A percentile compares a stretch with the other conserved stretches of the same genome.
These are phyloP conservation scores for Megalopta genalis DNA, from an alignment of 1,140 invertebrate species.

Conservation along the genomic window DNA sequence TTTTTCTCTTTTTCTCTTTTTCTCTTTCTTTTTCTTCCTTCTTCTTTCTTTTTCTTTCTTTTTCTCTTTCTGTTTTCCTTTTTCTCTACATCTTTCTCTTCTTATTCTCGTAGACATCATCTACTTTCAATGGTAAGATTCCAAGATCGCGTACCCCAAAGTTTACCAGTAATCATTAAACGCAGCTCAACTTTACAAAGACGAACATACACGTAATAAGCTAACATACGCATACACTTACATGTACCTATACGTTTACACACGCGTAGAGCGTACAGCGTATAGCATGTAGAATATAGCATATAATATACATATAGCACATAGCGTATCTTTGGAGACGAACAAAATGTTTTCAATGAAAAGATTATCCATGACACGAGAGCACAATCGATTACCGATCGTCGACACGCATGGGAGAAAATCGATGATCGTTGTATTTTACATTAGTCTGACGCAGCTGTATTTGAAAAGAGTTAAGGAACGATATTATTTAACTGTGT, in stretches of 20 bases:
- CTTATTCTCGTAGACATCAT: neutral
- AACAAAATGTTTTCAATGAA: neutral
- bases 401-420: neutral
- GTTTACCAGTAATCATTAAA: neutral
- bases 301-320: too few relatives aligned
- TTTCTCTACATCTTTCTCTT: too few relatives aligned
- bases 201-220: slow-evolving; percentile 11
- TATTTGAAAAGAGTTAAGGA: neutral
- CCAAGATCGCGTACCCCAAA: neutral
- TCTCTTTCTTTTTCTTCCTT: neutral
- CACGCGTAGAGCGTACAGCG: neutral
- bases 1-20: too few relatives aligned
- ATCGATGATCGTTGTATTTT: slow-evolving; percentile 3
- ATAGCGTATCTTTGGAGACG: neutral
- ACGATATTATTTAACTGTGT: slow-evolving; percentile 32
- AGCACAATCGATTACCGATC: too few relatives aligned
- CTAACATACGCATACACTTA: neutral
- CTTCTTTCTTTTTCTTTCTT: neutral
- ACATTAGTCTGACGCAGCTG: neutral
- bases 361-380: neutral
- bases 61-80: too few relatives aligned
- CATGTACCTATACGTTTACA: neutral
- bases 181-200: neutral
- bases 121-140: neutral
- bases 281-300: too few relatives aligned